Evolutionary conservation across 2,113 vertebrate genomes (phyloP), one percentile per base, ranked within the genome.

Genomic region (Ictalurus furcatus): DNA sequence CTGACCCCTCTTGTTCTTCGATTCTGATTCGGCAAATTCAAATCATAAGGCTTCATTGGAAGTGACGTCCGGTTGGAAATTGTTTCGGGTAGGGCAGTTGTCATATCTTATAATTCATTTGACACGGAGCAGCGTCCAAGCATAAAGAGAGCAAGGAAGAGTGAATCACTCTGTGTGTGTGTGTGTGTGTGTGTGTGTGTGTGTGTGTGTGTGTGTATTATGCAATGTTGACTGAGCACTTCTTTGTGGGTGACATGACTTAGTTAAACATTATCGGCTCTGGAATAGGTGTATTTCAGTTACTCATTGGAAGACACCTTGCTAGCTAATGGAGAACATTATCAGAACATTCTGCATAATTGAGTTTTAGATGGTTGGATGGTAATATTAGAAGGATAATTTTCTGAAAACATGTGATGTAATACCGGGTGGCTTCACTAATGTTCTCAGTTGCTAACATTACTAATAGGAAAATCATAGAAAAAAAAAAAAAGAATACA

Each of bases 71-170:
- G 40, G 86, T 73, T 88, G 85, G 87, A 65, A 88, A 81, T 88
- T 84, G 85, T 90, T 88, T 30, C 28, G 30, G 56, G 56, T 87
- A 76, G 87, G 56, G 48, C 83, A 63, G 74, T 87, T 87, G 86
- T 90, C 87, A 87, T 91, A 90, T 84, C 76, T 81, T 87, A 87
- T 88, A 86, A 90, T 87, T 90, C 79, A 90, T 91, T 87, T 73
- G 85, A 84, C 73, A 86, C n/a, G 80, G 71, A 58, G 52, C 84
- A 58, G 54, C 44, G 76, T 34, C 84, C 65, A 76, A 87, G 88
- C 87, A 91, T 40, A 90, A 91, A 87, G n/a, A 80, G 67, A 73
- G 83, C 71, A 17, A 13, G 79, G 61, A 8, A 71, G n/a, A 76
- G 76, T 30, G 71, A 90, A 84, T 84, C 63, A 56, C 63, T 79